Percentiles rank a stretch among this genome's conserved stretches.
These are phyloP conservation scores for Amblyopsis hoosieri DNA, from an alignment of 2,797 vertebrate species.

Conservation along the genomic window DNA sequence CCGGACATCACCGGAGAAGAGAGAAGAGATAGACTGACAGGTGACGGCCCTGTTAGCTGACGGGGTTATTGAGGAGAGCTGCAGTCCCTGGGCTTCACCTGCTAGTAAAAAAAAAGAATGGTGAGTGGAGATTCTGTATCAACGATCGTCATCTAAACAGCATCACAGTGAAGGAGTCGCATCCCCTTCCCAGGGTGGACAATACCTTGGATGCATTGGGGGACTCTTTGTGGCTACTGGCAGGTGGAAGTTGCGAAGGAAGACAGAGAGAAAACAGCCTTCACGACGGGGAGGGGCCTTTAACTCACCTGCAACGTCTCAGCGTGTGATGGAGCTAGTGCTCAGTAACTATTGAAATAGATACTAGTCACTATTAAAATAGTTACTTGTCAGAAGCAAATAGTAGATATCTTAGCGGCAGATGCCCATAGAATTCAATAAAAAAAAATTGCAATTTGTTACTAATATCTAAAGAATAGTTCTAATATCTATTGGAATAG, in stretches of 20 bases:
- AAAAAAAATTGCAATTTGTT: too few relatives aligned
- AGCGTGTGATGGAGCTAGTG: constrained; percentile 20
- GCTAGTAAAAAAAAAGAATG: constrained; percentile 26
- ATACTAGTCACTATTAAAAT: too few relatives aligned
- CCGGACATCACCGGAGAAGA: constrained; percentile 13
- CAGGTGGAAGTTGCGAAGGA: constrained; percentile 20
- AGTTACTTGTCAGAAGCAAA: too few relatives aligned
- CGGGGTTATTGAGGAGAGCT: constrained; percentile 26
- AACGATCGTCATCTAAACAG: constrained; percentile 23
- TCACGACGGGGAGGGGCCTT: constrained; percentile 16
- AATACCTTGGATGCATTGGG: not conserved
- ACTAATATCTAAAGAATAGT: too few relatives aligned
- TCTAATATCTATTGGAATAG: too few relatives aligned
- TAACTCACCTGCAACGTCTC: constrained; percentile 11
- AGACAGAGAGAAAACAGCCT: constrained; percentile 18
- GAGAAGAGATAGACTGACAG: not conserved
- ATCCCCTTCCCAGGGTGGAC: too few relatives aligned
- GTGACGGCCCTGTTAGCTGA: not conserved
- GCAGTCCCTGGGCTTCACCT: constrained; percentile 19
- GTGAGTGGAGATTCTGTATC: constrained; percentile 19
- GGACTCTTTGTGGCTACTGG: constrained; percentile 11
- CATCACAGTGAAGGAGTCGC: not conserved
- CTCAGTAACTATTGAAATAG: not conserved
- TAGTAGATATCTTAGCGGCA: too few relatives aligned
- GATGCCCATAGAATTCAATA: too few relatives aligned